Evolutionary conservation across 2,113 vertebrate genomes (phyloP), one percentile per base, ranked within the genome.

Genomic region (Raja brachyura): DNA sequence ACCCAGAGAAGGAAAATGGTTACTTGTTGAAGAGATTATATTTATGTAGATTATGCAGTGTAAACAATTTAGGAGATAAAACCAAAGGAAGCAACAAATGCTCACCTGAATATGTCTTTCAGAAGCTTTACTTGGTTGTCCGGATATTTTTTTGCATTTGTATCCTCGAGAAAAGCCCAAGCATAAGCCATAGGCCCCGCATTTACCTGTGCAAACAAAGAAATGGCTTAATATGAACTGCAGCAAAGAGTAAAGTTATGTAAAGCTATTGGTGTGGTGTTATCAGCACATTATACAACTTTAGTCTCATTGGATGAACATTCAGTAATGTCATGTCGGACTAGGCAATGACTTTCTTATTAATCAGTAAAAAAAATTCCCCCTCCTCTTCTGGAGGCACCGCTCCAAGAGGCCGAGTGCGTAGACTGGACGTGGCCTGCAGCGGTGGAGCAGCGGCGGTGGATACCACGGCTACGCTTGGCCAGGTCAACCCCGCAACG

Each of bases 101-200:
- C 79, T 94, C 96, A 99, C 99, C 99, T 99, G 96, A 99, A 99
- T 94, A 99, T 99, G 95, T 98, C 98, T 94, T 99, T 99, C 63
- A 99, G 94, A 93, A 98, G 97, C 94, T 99, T 99, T 39, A 99
- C 98, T 96, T 99, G 98, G 96, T 98, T 99, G 96, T 99, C 99
- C 92, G 99, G 99, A 48, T 99, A 99, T 94, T 98, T 98, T 95
- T 99, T 99, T 25, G 98, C 98, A 93, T 99, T 99, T 86, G 98
- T 97, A 96, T 99, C 98, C 94, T 99, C 98, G 93, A 99, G 95
- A 94, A 99, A 99, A 75, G 99, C 99, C 94, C 98, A 95, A 48
- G 99, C 99, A 0, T 99, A 99, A 59, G 99, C 98, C 98, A 99
- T 99, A 0, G 99, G 99, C 25, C 99, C 99, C 0, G 98, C 99